Evolutionary conservation across 2,888 invertebrate genomes (phyloP).

Genomic region (Rhynchonema sp.): DNA sequence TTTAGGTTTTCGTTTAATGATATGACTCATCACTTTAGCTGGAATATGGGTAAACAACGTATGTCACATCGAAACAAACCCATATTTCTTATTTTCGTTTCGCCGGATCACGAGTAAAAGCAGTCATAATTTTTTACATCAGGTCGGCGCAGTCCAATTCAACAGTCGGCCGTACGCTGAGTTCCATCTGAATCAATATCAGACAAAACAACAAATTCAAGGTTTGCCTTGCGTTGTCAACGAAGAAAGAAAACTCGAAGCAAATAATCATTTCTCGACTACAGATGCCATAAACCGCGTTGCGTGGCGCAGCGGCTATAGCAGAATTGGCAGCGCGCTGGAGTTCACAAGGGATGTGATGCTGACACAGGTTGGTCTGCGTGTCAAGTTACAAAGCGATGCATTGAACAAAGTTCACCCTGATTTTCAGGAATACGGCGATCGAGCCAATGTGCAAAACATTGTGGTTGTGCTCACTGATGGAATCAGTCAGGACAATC

Average conservation of each 20-base stretch:
- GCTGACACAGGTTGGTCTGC: neutral
- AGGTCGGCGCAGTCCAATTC: constrained; percentile 5
- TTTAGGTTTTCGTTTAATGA: too few relatives aligned
- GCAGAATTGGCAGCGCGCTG: constrained; percentile 3
- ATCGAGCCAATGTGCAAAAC: constrained; percentile 2
- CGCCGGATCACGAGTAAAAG: too few relatives aligned
- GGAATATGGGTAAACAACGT: neutral
- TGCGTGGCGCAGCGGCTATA: constrained; percentile 3
- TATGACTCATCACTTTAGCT: too few relatives aligned
- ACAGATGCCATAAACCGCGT: constrained; percentile 1
- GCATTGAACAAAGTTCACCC: too few relatives aligned
- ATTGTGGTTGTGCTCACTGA: constrained; percentile 5
- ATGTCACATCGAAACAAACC: neutral
- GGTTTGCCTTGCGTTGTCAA: neutral
- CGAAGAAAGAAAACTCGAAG: too few relatives aligned
- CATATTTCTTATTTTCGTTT: too few relatives aligned
- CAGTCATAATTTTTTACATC: too few relatives aligned
- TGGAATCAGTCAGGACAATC: constrained; percentile 7
- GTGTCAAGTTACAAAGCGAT: too few relatives aligned
- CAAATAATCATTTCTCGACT: too few relatives aligned
- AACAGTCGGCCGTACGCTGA: neutral
- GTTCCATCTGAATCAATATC: constrained; percentile 2
- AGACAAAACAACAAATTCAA: neutral
- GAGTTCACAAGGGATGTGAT: neutral
- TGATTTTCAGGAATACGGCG: constrained; percentile 1